phyloP scores from a whole-genome alignment of 2,113 vertebrate species.

The Lophochroa leadbeateri region DNA sequence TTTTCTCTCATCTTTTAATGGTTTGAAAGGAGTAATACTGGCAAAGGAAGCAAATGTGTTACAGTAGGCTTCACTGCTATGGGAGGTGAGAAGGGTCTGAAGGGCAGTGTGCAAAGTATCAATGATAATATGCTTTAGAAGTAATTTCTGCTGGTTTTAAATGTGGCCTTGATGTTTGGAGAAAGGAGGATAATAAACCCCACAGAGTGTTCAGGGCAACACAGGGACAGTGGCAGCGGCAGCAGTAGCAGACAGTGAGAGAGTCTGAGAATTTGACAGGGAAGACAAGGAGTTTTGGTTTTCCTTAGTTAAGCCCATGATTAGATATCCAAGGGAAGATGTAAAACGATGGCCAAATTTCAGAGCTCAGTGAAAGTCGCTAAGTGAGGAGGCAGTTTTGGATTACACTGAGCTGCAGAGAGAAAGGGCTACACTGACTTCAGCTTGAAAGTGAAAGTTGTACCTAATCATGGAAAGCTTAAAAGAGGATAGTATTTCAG shows the following conservation, averaged over 20 bases:
- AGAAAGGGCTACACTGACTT: background rate
- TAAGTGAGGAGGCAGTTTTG: background rate
- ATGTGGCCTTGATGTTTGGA: background rate
- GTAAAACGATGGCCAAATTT: background rate
- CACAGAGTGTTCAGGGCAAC: accelerated
- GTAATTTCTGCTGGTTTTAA: background rate
- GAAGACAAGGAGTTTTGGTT: background rate
- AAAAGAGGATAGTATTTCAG: background rate
- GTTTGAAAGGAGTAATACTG: background rate
- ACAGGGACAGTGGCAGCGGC: background rate
- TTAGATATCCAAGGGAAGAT: background rate
- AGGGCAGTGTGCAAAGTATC: background rate
- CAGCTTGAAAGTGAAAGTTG: background rate
- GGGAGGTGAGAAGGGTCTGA: background rate
- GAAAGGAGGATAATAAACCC: background rate
- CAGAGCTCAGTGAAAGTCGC: background rate
- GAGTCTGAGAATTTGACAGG: background rate
- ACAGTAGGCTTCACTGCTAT: background rate
- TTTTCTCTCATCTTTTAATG: background rate
- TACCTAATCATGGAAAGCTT: background rate
- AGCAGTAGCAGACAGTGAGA: background rate
- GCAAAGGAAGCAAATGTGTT: background rate
- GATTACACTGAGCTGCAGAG: background rate
- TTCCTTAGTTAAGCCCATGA: background rate
- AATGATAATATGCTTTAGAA: accelerated